Evolutionary conservation across 2,797 vertebrate genomes (phyloP).

Genomic region (Argentina silus): DNA sequence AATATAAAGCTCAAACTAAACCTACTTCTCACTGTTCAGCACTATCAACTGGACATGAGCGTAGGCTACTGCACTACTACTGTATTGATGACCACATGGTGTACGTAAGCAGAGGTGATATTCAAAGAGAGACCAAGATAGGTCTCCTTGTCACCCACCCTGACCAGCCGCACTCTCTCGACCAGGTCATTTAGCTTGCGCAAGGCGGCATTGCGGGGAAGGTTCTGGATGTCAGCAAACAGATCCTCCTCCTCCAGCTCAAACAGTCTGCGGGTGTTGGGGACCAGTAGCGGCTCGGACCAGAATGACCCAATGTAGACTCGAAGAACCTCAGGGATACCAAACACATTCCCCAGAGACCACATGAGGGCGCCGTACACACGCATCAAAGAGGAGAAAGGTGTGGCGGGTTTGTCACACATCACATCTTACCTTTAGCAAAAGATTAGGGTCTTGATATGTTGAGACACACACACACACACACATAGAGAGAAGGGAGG

Average conservation of each 20-base stretch:
- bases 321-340: constrained; percentile 91
- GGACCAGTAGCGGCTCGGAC: constrained; percentile 89
- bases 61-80: too few relatives aligned
- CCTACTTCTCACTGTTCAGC: too few relatives aligned
- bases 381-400: constrained; percentile 77
- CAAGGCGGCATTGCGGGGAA: constrained; percentile 89
- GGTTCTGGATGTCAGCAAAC: constrained; percentile 90
- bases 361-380: constrained; percentile 97
- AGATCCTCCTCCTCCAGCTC: constrained; percentile 94
- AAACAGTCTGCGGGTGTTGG: constrained; percentile 88
- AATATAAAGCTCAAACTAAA: too few relatives aligned
- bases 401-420: too few relatives aligned
- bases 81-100: too few relatives aligned
- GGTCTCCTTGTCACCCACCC: constrained; percentile 75
- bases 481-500: constrained; percentile 45
- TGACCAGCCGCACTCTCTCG: constrained; percentile 89
- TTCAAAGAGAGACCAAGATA: neutral
- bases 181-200: constrained; percentile 94
- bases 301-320: constrained; percentile 97
- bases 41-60: too few relatives aligned
- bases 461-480: neutral
- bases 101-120: too few relatives aligned
- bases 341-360: constrained; percentile 92
- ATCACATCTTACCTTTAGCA: too few relatives aligned
- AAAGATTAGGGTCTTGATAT: neutral